Conservation (phyloP, 37 sponge, comb jelly and placozoan species). For the Theonella swinhoei region DNA sequence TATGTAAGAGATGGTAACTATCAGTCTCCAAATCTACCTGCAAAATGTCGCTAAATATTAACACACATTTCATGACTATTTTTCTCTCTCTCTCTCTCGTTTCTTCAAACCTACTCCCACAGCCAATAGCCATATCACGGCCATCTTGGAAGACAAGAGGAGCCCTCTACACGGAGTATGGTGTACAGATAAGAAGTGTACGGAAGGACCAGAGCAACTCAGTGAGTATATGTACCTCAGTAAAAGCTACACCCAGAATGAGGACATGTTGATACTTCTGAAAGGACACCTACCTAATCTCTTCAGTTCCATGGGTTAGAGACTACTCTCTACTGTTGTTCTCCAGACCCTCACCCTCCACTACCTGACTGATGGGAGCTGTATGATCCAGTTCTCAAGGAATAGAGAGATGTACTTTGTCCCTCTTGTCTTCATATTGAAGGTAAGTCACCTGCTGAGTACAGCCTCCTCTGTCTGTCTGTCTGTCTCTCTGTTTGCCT, state of each 20-base stretch:
- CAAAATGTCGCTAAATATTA: too few species aligned
- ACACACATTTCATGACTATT: neutral
- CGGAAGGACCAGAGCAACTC: slow-evolving; percentile 76
- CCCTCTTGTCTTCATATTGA: slow-evolving; percentile 84
- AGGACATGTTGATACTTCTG: neutral
- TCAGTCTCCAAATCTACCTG: too few species aligned
- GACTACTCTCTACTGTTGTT: neutral
- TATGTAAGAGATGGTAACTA: slow-evolving; percentile 60
- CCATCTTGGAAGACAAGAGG: slow-evolving; percentile 87
- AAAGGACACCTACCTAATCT: too few species aligned
- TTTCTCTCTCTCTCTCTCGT: too few species aligned
- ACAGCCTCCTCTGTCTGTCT: neutral
- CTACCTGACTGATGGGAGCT: slow-evolving; percentile 91
- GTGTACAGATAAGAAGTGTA: slow-evolving; percentile 83
- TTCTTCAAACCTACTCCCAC: too few species aligned
- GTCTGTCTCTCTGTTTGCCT: neutral
- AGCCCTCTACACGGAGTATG: slow-evolving; percentile 87
- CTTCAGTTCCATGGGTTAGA: too few species aligned
- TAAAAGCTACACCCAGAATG: neutral
- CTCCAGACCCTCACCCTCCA: slow-evolving; percentile 85
- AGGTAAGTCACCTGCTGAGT: slow-evolving; percentile 39
- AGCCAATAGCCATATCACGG: slow-evolving; percentile 86
- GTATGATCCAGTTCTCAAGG: slow-evolving; percentile 71
- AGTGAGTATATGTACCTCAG: slow-evolving; percentile 23
- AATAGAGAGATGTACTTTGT: slow-evolving; percentile 84